Percentiles rank a stretch among this genome's conserved stretches.
Conservation (phyloP, 2,888 invertebrate species). For the Argyra leucocephala region DNA sequence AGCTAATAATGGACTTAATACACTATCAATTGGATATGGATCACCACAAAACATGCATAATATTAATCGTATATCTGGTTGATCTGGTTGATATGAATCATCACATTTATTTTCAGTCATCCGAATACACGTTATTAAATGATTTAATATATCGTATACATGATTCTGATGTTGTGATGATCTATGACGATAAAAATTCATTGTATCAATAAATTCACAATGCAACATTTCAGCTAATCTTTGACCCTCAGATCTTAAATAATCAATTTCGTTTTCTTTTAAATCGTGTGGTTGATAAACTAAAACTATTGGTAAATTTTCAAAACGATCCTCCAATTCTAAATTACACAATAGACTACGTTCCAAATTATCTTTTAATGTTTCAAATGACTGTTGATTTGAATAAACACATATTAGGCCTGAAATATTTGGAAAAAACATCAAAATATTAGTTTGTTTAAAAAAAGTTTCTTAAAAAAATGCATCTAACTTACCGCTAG, state of each 20-base stretch:
- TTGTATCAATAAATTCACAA: constrained; percentile 41
- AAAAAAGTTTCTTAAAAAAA: constrained; percentile 14
- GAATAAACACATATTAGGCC: constrained; percentile 82
- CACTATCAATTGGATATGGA: constrained; percentile 81
- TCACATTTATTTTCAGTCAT: constrained; percentile 41
- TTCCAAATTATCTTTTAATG: constrained; percentile 81
- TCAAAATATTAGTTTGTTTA: no score
- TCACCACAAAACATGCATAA: constrained; percentile 97
- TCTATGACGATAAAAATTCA: constrained; percentile 32
- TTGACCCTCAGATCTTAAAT: constrained; percentile 80
- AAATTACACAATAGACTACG: constrained; percentile 82
- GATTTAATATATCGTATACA: constrained; percentile 43
- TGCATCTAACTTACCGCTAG: constrained; percentile 81
- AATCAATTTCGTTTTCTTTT: constrained; percentile 74
- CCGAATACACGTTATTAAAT: constrained; percentile 41
- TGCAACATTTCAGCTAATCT: constrained; percentile 72
- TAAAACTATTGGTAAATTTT: constrained; percentile 77
- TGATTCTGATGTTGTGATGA: constrained; percentile 43
- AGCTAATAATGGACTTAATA: constrained; percentile 74
- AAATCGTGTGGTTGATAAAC: constrained; percentile 77
- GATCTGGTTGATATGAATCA: constrained; percentile 40
- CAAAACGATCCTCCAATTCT: constrained; percentile 84
- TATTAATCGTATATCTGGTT: constrained; percentile 59
- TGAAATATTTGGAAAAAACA: constrained; percentile 31
- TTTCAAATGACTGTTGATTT: constrained; percentile 84